Conservation (phyloP, 1,140 invertebrate genomes). For the Drosophila pseudoobscura region DNA sequence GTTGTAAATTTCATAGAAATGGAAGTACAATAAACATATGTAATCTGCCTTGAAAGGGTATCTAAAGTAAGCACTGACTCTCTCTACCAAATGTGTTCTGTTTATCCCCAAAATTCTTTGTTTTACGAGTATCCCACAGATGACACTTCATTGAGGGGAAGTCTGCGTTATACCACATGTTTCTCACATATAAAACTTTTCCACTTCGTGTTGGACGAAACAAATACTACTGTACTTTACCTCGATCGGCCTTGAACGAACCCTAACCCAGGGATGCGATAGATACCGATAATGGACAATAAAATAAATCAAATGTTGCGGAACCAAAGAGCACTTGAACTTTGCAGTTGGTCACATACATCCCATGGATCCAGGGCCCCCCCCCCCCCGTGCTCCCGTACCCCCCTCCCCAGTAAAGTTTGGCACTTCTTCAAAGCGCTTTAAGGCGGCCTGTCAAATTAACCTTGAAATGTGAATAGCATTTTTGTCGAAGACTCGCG, state of each 20-base stretch:
- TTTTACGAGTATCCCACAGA: too few species aligned
- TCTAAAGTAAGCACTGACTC: too few species aligned
- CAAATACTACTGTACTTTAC: constrained; percentile 49
- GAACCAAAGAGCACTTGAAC: constrained; percentile 62
- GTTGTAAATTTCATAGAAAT: too few species aligned
- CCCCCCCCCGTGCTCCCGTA: too few species aligned
- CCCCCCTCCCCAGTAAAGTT: constrained; percentile 18
- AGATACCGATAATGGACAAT: constrained; percentile 8
- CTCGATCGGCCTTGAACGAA: constrained; percentile 42
- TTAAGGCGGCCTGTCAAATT: constrained; percentile 59
- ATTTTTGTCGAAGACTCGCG: constrained; percentile 76
- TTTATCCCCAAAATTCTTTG: too few species aligned
- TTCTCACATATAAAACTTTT: constrained; percentile 40
- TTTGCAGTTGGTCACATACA: constrained; percentile 22
- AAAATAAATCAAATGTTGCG: constrained; percentile 69
- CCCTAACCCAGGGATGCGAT: constrained; percentile 24
- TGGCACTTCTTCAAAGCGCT: constrained; percentile 72
- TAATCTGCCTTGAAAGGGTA: too few species aligned
- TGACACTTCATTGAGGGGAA: too few species aligned
- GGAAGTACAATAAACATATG: too few species aligned
- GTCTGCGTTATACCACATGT: too few species aligned
- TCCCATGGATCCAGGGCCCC: neutral
- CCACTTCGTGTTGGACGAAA: constrained; percentile 29
- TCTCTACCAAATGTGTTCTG: too few species aligned
- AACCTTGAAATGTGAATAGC: constrained; percentile 77